A percentile compares a stretch with the other conserved stretches of the same genome.
phyloP scores from a whole-genome alignment of 1,140 invertebrate species.

The Helicoverpa armigera region DNA sequence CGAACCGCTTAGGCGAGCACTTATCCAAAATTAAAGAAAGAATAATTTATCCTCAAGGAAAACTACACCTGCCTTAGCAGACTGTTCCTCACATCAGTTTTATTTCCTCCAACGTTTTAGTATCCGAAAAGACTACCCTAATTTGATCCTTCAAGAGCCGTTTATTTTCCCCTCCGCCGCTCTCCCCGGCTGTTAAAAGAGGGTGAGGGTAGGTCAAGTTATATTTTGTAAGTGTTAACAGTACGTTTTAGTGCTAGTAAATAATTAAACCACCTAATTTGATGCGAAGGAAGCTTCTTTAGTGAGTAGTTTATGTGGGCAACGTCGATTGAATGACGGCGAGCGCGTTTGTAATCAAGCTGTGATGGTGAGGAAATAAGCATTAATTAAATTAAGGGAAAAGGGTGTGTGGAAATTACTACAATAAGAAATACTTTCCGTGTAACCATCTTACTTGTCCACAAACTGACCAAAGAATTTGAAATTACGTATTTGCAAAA shows the following conservation, averaged over 20 bases:
- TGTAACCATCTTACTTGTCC: no score
- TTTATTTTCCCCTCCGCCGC: constrained; percentile 51
- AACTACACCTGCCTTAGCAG: constrained; percentile 74
- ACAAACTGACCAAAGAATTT: no score
- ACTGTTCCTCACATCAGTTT: constrained; percentile 67
- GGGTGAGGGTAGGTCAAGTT: constrained; percentile 65
- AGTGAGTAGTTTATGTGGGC: constrained; percentile 73
- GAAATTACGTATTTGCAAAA: neutral
- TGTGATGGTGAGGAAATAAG: constrained; percentile 32
- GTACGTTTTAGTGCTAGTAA: constrained; percentile 81
- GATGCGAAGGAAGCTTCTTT: constrained; percentile 74
- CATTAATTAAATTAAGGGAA: constrained; percentile 26
- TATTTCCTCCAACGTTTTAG: constrained; percentile 78
- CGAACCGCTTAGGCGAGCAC: constrained; percentile 52
- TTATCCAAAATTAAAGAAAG: constrained; percentile 60
- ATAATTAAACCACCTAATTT: constrained; percentile 84
- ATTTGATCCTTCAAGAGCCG: constrained; percentile 64
- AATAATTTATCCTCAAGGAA: constrained; percentile 69
- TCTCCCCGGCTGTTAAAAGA: constrained; percentile 32
- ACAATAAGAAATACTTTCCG: no score
- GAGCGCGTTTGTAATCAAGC: constrained; percentile 49
- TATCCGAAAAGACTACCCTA: constrained; percentile 67
- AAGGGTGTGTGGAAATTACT: neutral
- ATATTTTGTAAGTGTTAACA: constrained; percentile 65
- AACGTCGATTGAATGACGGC: constrained; percentile 65